These are phyloP conservation scores for Choristoneura fumiferana DNA, from an alignment of 1,140 invertebrate species.

Conservation along the genomic window DNA sequence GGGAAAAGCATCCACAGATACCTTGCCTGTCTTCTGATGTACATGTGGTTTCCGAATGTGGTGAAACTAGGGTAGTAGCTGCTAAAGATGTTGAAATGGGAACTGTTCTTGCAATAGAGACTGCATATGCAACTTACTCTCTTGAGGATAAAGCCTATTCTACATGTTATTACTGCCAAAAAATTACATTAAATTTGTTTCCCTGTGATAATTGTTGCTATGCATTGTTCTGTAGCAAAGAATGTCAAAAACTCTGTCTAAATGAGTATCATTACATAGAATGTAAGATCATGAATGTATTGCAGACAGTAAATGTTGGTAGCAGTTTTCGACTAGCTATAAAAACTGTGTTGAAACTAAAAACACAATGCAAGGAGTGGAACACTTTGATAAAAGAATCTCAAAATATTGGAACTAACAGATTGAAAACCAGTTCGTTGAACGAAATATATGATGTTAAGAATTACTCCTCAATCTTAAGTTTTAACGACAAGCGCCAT, in stretches of 20 bases:
- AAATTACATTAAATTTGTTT: slow-evolving; percentile 18
- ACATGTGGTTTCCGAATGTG: slow-evolving; percentile 16
- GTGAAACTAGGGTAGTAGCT: slow-evolving; percentile 20
- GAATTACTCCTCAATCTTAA: slow-evolving; percentile 15
- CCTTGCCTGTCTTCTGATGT: slow-evolving; percentile 20
- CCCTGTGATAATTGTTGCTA: slow-evolving; percentile 16
- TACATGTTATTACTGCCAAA: slow-evolving; percentile 16
- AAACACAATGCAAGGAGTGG: slow-evolving; percentile 18
- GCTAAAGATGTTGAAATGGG: slow-evolving; percentile 17
- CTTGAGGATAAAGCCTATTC: background rate
- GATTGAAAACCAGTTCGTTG: background rate
- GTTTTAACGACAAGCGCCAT: slow-evolving; percentile 11
- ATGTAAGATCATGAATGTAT: slow-evolving; percentile 13
- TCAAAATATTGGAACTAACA: background rate
- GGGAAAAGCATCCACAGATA: slow-evolving; percentile 15
- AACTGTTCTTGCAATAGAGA: slow-evolving; percentile 15
- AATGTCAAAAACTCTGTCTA: slow-evolving; percentile 16
- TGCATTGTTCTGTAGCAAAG: slow-evolving; percentile 20
- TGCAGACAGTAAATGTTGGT: background rate
- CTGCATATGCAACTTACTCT: background rate
- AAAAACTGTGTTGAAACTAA: slow-evolving; percentile 11
- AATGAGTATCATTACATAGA: slow-evolving; percentile 21
- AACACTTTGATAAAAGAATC: slow-evolving; percentile 12
- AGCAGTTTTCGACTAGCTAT: background rate
- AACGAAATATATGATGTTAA: slow-evolving; percentile 20